Percentiles rank a stretch among this genome's conserved stretches.
These are phyloP conservation scores for Ceryle rudis DNA, from an alignment of 2,797 vertebrate genomes.

Conservation along the genomic window DNA sequence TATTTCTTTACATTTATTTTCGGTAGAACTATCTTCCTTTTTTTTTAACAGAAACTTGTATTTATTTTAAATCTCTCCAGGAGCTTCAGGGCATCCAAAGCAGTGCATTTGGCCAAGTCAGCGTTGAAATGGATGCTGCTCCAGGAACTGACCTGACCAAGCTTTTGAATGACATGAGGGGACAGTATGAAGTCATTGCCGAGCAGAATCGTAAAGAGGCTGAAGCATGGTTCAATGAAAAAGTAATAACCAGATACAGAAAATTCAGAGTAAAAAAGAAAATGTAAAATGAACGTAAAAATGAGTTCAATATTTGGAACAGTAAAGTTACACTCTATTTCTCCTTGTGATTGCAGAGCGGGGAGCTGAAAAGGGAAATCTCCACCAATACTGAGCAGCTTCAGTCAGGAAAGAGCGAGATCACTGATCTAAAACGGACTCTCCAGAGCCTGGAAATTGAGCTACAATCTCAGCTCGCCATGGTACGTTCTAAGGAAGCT, in stretches of 20 bases:
- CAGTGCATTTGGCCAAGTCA: conserved; percentile 82
- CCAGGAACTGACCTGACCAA: conserved; percentile 90
- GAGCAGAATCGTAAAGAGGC: conserved; percentile 93
- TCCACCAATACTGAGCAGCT: conserved; percentile 75
- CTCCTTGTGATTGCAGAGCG: conserved; percentile 70
- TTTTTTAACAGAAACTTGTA: not conserved
- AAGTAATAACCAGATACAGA: conserved; percentile 78
- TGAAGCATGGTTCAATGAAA: conserved; percentile 91
- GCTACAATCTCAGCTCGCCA: conserved; percentile 80
- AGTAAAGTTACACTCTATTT: not conserved
- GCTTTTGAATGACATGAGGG: conserved; percentile 88
- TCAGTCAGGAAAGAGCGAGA: conserved; percentile 76
- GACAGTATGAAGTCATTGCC: conserved; percentile 88
- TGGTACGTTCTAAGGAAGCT: conserved; percentile 60
- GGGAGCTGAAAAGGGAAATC: conserved; percentile 80
- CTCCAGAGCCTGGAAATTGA: conserved; percentile 82
- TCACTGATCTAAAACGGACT: conserved; percentile 78
- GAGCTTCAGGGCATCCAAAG: conserved; percentile 75
- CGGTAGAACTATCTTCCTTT: not conserved
- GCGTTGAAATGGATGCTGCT: conserved; percentile 92
- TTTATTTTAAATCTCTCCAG: conserved; percentile 36
- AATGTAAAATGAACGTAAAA: not conserved
- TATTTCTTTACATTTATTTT: not conserved
- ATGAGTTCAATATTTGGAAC: not conserved
- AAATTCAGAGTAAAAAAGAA: not conserved